These are phyloP conservation scores for Pollenia amentaria DNA, from an alignment of 2,888 invertebrate species.

Conservation along the genomic window DNA sequence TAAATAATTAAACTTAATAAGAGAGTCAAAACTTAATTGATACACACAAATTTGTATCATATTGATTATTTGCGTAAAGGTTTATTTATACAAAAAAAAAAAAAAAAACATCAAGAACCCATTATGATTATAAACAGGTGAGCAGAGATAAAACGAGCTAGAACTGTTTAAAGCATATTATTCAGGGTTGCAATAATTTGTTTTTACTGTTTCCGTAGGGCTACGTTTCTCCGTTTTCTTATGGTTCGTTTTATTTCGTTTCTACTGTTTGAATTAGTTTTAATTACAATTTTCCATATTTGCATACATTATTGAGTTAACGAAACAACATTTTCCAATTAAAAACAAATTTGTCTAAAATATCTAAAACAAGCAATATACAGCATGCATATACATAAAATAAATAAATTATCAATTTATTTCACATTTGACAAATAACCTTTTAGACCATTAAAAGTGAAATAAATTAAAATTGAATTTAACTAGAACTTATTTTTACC, in stretches of 20 bases:
- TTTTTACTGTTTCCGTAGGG: too few species aligned
- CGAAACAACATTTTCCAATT: slow-evolving; percentile 23
- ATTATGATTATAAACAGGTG: background rate
- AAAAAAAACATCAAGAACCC: background rate
- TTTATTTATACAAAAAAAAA: background rate
- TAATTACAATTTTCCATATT: slow-evolving; percentile 25
- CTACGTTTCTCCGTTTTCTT: too few species aligned
- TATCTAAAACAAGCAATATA: background rate
- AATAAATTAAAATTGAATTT: slow-evolving; percentile 3
- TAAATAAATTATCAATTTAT: slow-evolving; percentile 16
- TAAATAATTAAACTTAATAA: slow-evolving; percentile 2
- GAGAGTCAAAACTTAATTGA: background rate
- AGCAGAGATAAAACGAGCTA: background rate
- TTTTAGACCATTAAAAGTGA: background rate
- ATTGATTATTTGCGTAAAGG: background rate
- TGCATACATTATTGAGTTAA: slow-evolving; percentile 13
- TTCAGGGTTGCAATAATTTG: too few species aligned
- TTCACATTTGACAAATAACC: background rate
- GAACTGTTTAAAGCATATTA: background rate
- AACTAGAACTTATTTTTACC: background rate
- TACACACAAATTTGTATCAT: background rate
- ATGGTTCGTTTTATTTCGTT: background rate
- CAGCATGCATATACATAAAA: background rate
- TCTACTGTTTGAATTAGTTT: background rate
- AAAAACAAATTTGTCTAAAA: slow-evolving; percentile 10